A percentile compares a stretch with the other conserved stretches of the same genome.
phyloP scores from a whole-genome alignment of 35 echinoderm and acorn worm species.

The Heliocidaris erythrogramma region DNA sequence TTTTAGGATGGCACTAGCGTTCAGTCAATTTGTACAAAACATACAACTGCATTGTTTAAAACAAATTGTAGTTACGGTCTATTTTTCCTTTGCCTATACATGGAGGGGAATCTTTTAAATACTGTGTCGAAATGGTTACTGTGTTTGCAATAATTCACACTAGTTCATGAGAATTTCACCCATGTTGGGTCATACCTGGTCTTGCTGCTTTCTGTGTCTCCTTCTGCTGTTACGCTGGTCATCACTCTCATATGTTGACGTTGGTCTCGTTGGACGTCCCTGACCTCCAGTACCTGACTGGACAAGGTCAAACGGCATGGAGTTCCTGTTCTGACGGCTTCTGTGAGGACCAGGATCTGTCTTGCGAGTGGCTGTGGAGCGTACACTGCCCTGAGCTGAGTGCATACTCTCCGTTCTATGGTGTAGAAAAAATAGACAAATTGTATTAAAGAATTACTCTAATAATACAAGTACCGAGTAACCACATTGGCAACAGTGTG shows the following conservation, averaged over 20 bases:
- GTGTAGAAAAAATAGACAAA: background rate
- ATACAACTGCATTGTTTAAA: too few relatives aligned
- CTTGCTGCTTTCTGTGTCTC: background rate
- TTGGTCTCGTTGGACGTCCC: background rate
- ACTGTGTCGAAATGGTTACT: too few relatives aligned
- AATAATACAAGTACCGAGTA: background rate
- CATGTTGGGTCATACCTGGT: background rate
- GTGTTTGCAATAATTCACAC: too few relatives aligned
- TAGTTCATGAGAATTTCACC: too few relatives aligned
- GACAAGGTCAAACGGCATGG: conserved; percentile 34
- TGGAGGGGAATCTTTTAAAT: too few relatives aligned
- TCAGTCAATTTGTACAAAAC: too few relatives aligned
- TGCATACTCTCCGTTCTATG: conserved; percentile 26
- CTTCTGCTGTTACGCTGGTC: background rate
- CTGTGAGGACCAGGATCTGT: background rate
- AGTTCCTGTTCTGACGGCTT: background rate
- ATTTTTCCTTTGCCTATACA: too few relatives aligned
- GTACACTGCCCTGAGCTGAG: conserved; percentile 16
- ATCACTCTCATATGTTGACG: conserved; percentile 14
- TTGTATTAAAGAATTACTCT: background rate
- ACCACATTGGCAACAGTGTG: too few relatives aligned
- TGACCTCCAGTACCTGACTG: background rate
- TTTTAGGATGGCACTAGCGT: too few relatives aligned
- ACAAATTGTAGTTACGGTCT: too few relatives aligned
- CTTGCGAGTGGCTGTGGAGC: background rate